Evolutionary conservation across 2,888 invertebrate genomes (phyloP).

Genomic region (Macrosiphum euphorbiae): DNA sequence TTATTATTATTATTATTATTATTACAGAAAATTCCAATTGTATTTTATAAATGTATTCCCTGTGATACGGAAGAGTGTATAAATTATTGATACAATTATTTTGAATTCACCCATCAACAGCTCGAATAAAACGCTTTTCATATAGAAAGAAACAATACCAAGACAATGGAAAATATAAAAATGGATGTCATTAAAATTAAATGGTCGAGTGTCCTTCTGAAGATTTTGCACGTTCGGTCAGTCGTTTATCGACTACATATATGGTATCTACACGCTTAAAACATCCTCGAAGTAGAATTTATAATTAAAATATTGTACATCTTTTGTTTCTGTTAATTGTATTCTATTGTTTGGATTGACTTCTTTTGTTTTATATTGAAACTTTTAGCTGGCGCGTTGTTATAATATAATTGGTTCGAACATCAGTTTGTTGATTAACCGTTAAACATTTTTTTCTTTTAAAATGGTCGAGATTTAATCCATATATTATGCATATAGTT

Average conservation of each 20-base stretch:
- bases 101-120: not conserved
- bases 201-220: slow-evolving; percentile 30
- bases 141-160: not conserved
- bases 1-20: not conserved
- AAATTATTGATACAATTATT: slow-evolving; percentile 43
- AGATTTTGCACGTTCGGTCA: slow-evolving; percentile 33
- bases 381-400: not conserved
- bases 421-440: slow-evolving; percentile 35
- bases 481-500: not conserved
- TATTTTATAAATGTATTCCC: slow-evolving; percentile 13
- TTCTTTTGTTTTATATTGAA: slow-evolving; percentile 35
- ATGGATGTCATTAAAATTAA: slow-evolving; percentile 52
- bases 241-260: slow-evolving; percentile 49
- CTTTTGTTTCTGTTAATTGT: slow-evolving; percentile 51
- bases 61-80: not conserved
- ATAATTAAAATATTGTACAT: slow-evolving; percentile 17
- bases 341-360: slow-evolving; percentile 49
- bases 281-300: slow-evolving; percentile 38
- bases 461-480: slow-evolving; percentile 12
- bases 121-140: slow-evolving; percentile 25
- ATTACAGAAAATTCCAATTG: slow-evolving; percentile 10
- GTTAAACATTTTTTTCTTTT: not conserved
- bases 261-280: slow-evolving; percentile 1
- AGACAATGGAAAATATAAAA: slow-evolving; percentile 32
- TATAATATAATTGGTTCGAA: slow-evolving; percentile 21